These are phyloP conservation scores for Phainopepla nitens DNA, from an alignment of 2,113 vertebrate species.

Conservation along the genomic window DNA sequence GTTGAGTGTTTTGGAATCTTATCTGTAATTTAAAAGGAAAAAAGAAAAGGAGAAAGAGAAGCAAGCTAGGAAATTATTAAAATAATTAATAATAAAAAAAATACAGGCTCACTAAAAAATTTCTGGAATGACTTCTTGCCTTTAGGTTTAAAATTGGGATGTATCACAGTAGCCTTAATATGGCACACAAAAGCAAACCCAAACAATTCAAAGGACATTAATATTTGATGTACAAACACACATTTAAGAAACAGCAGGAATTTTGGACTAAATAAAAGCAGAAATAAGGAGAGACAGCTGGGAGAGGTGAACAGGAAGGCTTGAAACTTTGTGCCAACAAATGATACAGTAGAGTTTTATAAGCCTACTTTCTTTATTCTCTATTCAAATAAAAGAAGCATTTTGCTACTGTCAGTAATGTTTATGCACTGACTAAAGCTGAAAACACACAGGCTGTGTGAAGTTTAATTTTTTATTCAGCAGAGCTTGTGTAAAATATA, in stretches of 20 bases:
- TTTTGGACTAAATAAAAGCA: neutral
- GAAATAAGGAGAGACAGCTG: slow-evolving; percentile 16
- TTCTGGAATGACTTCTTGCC: neutral
- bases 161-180: neutral
- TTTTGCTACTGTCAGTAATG: neutral
- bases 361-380: slow-evolving; percentile 14
- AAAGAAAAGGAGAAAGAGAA: neutral
- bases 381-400: neutral
- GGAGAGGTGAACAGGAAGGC: neutral
- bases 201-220: slow-evolving; percentile 14
- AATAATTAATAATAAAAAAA: neutral
- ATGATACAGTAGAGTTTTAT: neutral
- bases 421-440: neutral
- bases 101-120: neutral
- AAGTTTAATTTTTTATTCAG: neutral
- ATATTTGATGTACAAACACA: neutral
- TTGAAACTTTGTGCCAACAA: neutral
- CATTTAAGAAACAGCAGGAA: neutral
- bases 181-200: neutral
- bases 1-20: neutral
- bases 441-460: neutral
- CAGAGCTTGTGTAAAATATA: neutral
- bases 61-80: neutral
- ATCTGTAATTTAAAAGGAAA: neutral
- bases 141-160: neutral